These are phyloP conservation scores for Elanoides forficatus DNA, from an alignment of 2,113 vertebrate genomes.

Conservation along the genomic window DNA sequence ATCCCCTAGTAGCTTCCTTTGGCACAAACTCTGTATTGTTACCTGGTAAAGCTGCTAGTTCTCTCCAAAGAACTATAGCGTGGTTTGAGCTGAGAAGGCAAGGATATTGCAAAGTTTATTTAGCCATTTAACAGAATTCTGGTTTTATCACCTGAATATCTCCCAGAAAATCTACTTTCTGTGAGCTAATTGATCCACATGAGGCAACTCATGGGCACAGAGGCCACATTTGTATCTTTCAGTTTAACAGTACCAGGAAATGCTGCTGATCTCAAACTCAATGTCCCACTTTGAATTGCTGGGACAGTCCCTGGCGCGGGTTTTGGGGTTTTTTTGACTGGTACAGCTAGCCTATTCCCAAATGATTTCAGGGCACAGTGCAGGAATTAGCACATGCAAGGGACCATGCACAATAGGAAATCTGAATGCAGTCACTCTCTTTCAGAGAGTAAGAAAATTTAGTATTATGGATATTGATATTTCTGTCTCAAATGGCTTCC, in stretches of 20 bases:
- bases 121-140: neutral
- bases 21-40: neutral
- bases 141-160: neutral
- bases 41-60: neutral
- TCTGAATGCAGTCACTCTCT: neutral
- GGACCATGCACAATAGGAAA: rapidly evolving
- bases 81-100: neutral
- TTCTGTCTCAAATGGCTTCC: neutral
- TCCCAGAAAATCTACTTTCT: neutral
- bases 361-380: neutral
- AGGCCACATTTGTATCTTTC: neutral
- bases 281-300: neutral
- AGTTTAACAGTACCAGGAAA: neutral
- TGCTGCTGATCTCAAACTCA: neutral
- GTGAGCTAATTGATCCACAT: neutral
- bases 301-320: rapidly evolving
- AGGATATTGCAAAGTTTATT: neutral
- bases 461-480: neutral
- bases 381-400: neutral
- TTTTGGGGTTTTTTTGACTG: neutral
- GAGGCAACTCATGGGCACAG: neutral
- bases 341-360: neutral
- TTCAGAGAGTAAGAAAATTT: neutral
- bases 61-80: neutral
- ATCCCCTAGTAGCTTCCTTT: neutral